A percentile compares a stretch with the other conserved stretches of the same genome.
Conservation (phyloP, 1,140 invertebrate species). For the Archivesica marissinica region DNA sequence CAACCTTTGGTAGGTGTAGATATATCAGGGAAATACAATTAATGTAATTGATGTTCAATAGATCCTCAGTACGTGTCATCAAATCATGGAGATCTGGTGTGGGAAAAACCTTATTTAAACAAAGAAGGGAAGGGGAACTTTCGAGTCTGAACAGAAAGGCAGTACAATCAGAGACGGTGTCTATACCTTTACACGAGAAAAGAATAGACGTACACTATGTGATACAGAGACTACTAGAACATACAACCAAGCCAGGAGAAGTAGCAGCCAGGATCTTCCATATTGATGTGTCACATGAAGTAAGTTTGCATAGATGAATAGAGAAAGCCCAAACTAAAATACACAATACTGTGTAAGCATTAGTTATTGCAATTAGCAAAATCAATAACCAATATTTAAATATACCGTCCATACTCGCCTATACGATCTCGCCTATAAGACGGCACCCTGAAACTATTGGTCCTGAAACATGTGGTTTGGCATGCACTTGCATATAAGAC, state of each 20-base stretch:
- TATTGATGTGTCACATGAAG: constrained; percentile 75
- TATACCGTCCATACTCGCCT: too few relatives aligned
- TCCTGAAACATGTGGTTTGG: too few relatives aligned
- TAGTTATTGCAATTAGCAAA: too few relatives aligned
- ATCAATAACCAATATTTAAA: too few relatives aligned
- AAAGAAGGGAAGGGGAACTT: constrained; percentile 62
- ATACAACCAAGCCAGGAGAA: constrained; percentile 49
- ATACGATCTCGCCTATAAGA: too few relatives aligned
- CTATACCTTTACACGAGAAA: constrained; percentile 70
- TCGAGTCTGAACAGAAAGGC: background rate
- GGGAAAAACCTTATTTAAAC: constrained; percentile 73
- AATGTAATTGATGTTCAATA: background rate
- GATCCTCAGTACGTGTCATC: constrained; percentile 71
- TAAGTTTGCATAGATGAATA: constrained; percentile 51
- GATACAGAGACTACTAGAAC: constrained; percentile 55
- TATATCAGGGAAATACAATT: background rate
- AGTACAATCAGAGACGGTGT: constrained; percentile 10
- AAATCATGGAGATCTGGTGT: constrained; percentile 72
- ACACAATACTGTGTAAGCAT: too few relatives aligned
- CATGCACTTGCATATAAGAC: too few relatives aligned
- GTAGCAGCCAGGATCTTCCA: constrained; percentile 70
- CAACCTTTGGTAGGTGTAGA: background rate
- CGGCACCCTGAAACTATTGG: too few relatives aligned
- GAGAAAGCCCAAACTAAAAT: too few relatives aligned
- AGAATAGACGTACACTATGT: constrained; percentile 54